Conservation (phyloP, 2,113 vertebrate species). For the Vidua chalybeata region DNA sequence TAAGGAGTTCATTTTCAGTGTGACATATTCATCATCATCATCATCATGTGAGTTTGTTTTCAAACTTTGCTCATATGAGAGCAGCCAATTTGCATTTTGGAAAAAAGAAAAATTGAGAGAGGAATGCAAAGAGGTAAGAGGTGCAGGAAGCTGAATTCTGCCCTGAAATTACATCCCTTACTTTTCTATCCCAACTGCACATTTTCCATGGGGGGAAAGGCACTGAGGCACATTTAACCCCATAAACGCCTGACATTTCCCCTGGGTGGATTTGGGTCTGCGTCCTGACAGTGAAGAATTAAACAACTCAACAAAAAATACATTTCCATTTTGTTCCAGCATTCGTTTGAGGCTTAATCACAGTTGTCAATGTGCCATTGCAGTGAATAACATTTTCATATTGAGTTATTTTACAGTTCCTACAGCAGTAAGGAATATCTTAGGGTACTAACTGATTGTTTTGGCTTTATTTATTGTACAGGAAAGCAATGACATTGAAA, state of each 20-base stretch:
- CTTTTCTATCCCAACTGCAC: not conserved
- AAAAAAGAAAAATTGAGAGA: not conserved
- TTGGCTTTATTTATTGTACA: slow-evolving; percentile 52
- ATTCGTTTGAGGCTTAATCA: slow-evolving; percentile 58
- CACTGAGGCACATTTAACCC: not conserved
- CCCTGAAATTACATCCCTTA: not conserved
- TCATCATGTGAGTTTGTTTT: slow-evolving; percentile 36
- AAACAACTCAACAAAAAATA: slow-evolving; percentile 22
- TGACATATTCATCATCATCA: slow-evolving; percentile 10
- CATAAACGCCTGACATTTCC: not conserved
- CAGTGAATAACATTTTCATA: slow-evolving; percentile 52
- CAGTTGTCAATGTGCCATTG: slow-evolving; percentile 60
- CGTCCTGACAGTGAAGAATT: slow-evolving; percentile 46
- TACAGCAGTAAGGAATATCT: slow-evolving; percentile 50
- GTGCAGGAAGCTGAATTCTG: not conserved
- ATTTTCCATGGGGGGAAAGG: not conserved
- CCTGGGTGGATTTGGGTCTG: not conserved
- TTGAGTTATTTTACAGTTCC: slow-evolving; percentile 59
- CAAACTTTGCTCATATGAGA: slow-evolving; percentile 38
- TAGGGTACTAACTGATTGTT: slow-evolving; percentile 50
- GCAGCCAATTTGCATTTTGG: not conserved
- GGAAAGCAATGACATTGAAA: slow-evolving; percentile 66
- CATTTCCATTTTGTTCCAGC: slow-evolving; percentile 53
- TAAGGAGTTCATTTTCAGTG: slow-evolving; percentile 55
- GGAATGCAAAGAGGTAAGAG: not conserved